Percentiles rank a stretch among this genome's conserved stretches.
Conservation (phyloP, 2,113 vertebrate species). For the Pardalotus punctatus region DNA sequence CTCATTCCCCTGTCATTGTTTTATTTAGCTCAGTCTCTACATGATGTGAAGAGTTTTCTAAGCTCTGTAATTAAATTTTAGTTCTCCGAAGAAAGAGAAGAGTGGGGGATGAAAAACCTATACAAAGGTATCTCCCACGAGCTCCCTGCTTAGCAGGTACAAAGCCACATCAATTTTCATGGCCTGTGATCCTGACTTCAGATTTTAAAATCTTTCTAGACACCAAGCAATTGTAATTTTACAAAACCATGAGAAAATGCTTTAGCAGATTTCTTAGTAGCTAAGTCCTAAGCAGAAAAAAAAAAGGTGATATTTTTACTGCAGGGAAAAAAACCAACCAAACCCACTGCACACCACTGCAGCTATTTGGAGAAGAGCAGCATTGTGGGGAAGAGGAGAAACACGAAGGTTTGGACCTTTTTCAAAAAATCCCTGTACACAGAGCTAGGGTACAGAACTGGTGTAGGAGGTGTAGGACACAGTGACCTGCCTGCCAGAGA, state of each 20-base stretch:
- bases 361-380: neutral
- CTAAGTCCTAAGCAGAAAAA: neutral
- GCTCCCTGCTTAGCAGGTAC: neutral
- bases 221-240: neutral
- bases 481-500: neutral
- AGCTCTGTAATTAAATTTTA: constrained; percentile 6
- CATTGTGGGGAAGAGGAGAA: neutral
- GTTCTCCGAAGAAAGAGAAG: neutral
- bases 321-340: fast-evolving
- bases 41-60: neutral
- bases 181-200: neutral
- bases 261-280: neutral
- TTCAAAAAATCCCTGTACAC: too few relatives aligned
- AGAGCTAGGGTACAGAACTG: neutral
- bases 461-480: neutral
- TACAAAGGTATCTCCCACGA: neutral
- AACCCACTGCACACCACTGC: neutral
- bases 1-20: neutral
- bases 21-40: neutral
- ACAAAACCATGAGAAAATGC: neutral
- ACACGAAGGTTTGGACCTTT: neutral
- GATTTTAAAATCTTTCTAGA: neutral
- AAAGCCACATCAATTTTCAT: fast-evolving
- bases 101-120: neutral
- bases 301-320: neutral